Base-by-base conservation (phyloP, 2,113 vertebrate species). In the Perccottus glenii region DNA sequence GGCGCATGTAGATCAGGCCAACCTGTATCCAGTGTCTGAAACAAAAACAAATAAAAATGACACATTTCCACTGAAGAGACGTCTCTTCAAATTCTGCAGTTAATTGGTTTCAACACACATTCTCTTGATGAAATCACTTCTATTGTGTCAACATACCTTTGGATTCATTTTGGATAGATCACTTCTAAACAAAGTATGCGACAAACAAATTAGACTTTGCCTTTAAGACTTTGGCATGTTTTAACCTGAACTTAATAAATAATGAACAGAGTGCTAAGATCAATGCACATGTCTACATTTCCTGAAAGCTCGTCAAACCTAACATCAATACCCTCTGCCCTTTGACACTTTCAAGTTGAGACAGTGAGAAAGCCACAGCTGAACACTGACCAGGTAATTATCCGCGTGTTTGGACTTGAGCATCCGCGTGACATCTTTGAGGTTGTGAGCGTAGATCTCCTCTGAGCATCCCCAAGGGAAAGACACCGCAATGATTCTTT, bases 1-100 rank as follows among this genome's bases (percentile, higher is more conserved):
- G 96, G 97, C 1, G 97, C 97, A 0, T 99, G 96, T 40, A 96
- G 90, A 81, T 98, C 97, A 0, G 96, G 97, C 97, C 97, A 99
- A 36, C 96, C 96, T 8, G 95, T 93, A 67, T 98, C 96, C 92
- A 97, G 92, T 33, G 94, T 93, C 97, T 98, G 82, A 14, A 81
- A 88, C 73, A 67, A 77, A 14, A 12, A 15, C 3, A 55, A 55
- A 55, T 14, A 15, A 1, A 3, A n/a, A n/a, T 36, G 10, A 9
- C 19, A 4, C 15, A 50, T 46, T 14, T 46, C 12, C 3, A 46
- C 12, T 5, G 3, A 12, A 11, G 5, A 46, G 12, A 46, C 11
- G 5, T 27, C 19, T 27, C 19, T 27, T 27, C 3, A 27, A 27
- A 27, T 27, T 27, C 19, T 27, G 19, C 19, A 27, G 19, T 27